Evolutionary conservation across 2,797 vertebrate genomes (phyloP).

Genomic region (Mionectes olivaceus): DNA sequence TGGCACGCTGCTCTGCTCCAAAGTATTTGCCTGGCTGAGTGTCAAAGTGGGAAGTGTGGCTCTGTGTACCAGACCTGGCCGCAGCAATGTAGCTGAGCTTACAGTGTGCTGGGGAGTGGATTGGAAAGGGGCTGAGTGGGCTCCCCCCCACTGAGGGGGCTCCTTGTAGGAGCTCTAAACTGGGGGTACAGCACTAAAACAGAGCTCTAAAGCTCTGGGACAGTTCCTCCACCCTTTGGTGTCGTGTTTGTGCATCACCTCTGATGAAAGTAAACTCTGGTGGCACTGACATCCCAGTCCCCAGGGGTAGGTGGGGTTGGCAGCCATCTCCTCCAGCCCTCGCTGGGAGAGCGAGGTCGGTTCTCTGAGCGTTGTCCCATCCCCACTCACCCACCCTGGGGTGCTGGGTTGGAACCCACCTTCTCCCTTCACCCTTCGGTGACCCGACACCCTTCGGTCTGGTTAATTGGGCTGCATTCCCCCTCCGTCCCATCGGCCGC

Average conservation of each 20-base stretch:
- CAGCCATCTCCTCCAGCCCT: not conserved
- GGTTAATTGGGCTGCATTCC: not conserved
- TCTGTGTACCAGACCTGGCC: not conserved
- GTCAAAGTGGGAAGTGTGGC: rapidly evolving
- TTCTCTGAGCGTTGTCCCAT: rapidly evolving
- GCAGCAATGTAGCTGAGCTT: rapidly evolving
- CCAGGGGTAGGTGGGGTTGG: not conserved
- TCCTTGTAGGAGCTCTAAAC: not conserved
- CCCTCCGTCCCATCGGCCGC: not conserved
- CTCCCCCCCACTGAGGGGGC: too few species aligned
- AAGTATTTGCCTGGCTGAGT: not conserved
- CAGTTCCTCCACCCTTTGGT: not conserved
- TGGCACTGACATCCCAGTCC: not conserved
- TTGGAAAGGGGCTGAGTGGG: rapidly evolving
- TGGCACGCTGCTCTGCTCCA: rapidly evolving
- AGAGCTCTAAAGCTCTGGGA: too few species aligned
- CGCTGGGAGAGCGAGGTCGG: not conserved
- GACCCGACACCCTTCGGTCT: not conserved
- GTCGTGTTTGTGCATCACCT: not conserved
- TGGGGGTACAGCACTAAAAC: rapidly evolving
- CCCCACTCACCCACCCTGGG: rapidly evolving
- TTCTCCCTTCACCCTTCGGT: not conserved
- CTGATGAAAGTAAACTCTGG: rapidly evolving
- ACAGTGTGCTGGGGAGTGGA: not conserved
- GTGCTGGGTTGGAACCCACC: not conserved